Conservation (phyloP, 2,888 invertebrate species). For the Galeopsomyia nigrocyanea region DNA sequence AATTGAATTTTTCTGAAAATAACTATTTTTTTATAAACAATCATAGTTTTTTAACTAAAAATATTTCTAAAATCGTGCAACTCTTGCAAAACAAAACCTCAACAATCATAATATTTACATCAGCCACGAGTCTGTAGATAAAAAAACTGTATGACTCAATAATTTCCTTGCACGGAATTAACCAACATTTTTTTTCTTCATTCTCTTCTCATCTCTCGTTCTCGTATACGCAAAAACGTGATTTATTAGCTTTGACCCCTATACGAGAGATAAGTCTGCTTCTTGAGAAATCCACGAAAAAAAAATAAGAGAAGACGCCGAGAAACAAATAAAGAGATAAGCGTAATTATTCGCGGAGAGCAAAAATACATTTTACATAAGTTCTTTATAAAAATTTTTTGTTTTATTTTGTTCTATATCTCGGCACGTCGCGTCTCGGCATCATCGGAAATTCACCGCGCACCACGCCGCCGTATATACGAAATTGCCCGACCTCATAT, state of each 20-base stretch:
- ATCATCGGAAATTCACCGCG: conserved; percentile 29
- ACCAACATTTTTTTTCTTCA: too few species aligned
- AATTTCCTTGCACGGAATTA: too few species aligned
- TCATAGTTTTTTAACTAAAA: too few species aligned
- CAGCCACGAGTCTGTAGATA: too few species aligned
- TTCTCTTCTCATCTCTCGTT: too few species aligned
- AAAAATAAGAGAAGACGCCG: conserved; percentile 19
- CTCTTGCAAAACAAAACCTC: too few species aligned
- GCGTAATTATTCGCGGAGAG: conserved; percentile 23
- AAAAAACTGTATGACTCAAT: too few species aligned
- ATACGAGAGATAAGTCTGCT: conserved; percentile 16
- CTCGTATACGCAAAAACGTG: conserved; percentile 2
- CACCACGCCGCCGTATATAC: not conserved
- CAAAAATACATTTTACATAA: conserved; percentile 39
- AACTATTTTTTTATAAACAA: too few species aligned
- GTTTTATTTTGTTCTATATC: not conserved
- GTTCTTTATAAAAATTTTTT: not conserved
- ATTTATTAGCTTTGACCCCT: conserved; percentile 38
- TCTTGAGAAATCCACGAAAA: conserved; percentile 25
- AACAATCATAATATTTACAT: too few species aligned
- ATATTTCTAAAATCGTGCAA: too few species aligned
- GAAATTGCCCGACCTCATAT: conserved; percentile 32
- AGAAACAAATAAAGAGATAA: conserved; percentile 19
- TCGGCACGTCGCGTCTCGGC: not conserved
- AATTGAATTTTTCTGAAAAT: too few species aligned